Percentiles rank a stretch among this genome's conserved stretches.
phyloP scores from a whole-genome alignment of 1,140 invertebrate species.

The Drosophila ogumai region DNA sequence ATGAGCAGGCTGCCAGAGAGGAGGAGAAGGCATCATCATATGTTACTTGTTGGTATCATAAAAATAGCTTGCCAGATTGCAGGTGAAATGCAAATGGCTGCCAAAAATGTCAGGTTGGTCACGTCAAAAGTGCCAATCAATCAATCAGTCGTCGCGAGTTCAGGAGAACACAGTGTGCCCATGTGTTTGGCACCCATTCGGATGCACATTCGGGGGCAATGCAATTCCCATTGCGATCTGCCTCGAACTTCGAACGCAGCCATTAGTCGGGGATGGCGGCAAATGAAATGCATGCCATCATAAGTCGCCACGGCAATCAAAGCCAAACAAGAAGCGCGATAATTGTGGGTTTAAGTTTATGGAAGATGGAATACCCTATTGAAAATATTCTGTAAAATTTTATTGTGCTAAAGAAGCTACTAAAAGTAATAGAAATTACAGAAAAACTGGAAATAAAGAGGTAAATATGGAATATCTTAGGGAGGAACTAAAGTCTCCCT shows the following conservation, averaged over 20 bases:
- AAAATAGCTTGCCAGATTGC: slow-evolving; percentile 25
- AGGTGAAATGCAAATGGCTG: slow-evolving; percentile 53
- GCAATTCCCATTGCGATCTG: slow-evolving; percentile 33
- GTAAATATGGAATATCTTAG: background rate
- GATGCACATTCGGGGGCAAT: slow-evolving; percentile 41
- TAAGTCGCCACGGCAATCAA: slow-evolving; percentile 52
- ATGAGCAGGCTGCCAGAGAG: slow-evolving; percentile 71
- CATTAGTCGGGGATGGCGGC: slow-evolving; percentile 39
- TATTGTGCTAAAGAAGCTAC: background rate
- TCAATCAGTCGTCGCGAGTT: slow-evolving; percentile 44
- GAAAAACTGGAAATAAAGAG: background rate
- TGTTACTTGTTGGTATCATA: slow-evolving; percentile 1
- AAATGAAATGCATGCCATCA: slow-evolving; percentile 62
- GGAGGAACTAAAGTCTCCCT: background rate
- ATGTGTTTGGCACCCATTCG: slow-evolving; percentile 44
- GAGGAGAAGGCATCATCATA: slow-evolving; percentile 9
- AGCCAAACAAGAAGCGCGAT: slow-evolving; percentile 44
- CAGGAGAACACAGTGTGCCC: slow-evolving; percentile 14
- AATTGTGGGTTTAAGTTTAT: background rate
- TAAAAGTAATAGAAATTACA: background rate
- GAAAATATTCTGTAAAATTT: background rate
- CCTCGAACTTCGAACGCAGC: slow-evolving; percentile 23
- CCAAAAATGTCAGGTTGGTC: slow-evolving; percentile 64
- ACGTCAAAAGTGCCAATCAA: slow-evolving; percentile 77
- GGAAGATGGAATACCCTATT: slow-evolving; percentile 12